Percentiles rank a stretch among this genome's conserved stretches.
Conservation (phyloP, 2,113 vertebrate genomes). For the Tupaia chinensis region DNA sequence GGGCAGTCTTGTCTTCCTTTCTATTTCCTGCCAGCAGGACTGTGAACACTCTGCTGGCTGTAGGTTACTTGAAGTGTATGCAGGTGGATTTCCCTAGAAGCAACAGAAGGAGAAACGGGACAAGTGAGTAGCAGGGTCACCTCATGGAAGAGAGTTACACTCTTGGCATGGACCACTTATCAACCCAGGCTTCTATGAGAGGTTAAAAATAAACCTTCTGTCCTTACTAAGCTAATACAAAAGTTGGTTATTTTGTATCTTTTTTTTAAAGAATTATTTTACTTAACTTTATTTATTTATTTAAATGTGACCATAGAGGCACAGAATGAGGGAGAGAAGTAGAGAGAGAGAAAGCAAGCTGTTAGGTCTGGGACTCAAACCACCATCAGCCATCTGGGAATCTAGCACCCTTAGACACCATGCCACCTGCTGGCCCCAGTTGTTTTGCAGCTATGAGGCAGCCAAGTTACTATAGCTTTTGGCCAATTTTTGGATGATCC, state of each 20-base stretch:
- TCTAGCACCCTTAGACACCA: too few relatives aligned
- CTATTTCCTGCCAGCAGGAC: not conserved
- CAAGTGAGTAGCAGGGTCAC: not conserved
- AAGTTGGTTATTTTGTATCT: too few relatives aligned
- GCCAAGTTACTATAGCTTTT: not conserved
- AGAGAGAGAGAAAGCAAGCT: too few relatives aligned
- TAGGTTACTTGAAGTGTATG: not conserved
- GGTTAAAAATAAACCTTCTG: not conserved
- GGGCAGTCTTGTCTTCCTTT: not conserved
- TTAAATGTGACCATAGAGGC: too few relatives aligned
- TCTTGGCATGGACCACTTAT: not conserved
- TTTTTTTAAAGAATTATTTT: too few relatives aligned
- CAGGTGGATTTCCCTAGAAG: not conserved
- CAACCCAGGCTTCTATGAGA: not conserved
- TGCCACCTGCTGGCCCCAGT: too few relatives aligned
- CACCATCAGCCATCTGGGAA: too few relatives aligned
- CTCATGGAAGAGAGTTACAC: not conserved
- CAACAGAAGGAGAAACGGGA: not conserved
- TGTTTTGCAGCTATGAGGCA: not conserved
- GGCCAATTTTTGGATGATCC: not conserved
- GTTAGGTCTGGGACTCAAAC: too few relatives aligned
- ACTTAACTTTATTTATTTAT: too few relatives aligned
- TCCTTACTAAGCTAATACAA: not conserved
- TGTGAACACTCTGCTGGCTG: too few relatives aligned
- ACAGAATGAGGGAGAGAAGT: too few relatives aligned